Base-by-base conservation (phyloP, 2,113 vertebrate genomes). In the Egretta garzetta region DNA sequence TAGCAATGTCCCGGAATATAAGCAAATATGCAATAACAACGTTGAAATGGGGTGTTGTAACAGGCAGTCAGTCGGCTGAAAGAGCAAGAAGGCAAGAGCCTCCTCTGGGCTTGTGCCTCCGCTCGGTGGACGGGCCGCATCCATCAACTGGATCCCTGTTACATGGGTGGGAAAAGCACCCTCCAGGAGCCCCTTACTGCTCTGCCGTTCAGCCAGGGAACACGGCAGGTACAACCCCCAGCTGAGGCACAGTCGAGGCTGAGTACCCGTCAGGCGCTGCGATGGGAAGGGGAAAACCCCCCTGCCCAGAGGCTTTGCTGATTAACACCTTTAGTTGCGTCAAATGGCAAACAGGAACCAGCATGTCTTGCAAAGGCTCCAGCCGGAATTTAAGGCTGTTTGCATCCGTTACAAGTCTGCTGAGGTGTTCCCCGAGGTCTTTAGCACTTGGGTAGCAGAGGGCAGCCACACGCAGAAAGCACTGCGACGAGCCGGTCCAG, bases 41-140 rank as follows among this genome's bases (percentile, higher is more conserved):
- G 1, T 1, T 2, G 55, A 45, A 59, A 35, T 7, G 11, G 45
- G 13, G 53, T 5, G 33, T 8, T 52, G 62, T 9, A n/a, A 23
- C 17, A 27, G 4, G 22, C 13, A 13, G 28, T 1, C 0, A 15
- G 60, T 9, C 50, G 53, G 62, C 53, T 62, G 26, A 12, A 49
- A 28, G 53, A 55, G 12, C 2, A 1, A 43, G 35, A 39, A 5
- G 28, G 32, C 1, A 0, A 6, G 17, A 17, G 39, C 66, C n/a
- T 43, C 53, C 55, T 10, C 72, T 49, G 67, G 72, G 43, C 53
- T 56, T 1, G 1, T 45, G 62, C 41, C 58, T 72, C 72, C 60
- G 64, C 73, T 32, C 3, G 1, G 2, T 1, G 60, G 84, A 10
- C 26, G 10, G 67, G 23, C 50, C 39, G 35, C 11, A 73, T 2